Conservation (phyloP, 2,888 invertebrate genomes). For the Drosophila koepferae region DNA sequence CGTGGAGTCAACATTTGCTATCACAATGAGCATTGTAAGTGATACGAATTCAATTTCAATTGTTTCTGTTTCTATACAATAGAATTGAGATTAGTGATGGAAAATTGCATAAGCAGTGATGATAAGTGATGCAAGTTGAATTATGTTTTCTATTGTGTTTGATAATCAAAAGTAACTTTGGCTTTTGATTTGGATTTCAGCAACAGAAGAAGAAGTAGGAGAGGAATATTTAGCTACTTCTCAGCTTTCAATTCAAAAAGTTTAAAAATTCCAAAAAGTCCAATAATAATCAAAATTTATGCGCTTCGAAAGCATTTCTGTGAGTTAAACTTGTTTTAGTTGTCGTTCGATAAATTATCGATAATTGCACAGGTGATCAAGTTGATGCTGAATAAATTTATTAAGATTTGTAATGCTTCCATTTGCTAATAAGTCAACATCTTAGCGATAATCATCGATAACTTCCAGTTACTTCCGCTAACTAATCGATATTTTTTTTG, state of each 20-base stretch:
- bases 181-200: no score
- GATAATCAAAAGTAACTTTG: no score
- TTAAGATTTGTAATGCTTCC: fast-evolving
- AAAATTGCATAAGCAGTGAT: conserved; percentile 11
- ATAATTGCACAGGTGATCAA: neutral
- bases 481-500: no score
- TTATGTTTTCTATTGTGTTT: no score
- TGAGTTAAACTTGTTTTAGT: neutral
- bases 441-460: neutral
- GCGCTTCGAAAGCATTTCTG: no score
- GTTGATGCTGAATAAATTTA: neutral
- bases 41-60: conserved; percentile 6
- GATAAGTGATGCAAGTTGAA: neutral
- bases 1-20: conserved; percentile 90
- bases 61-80: neutral
- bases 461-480: neutral
- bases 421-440: neutral
- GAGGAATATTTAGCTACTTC: no score
- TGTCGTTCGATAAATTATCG: neutral
- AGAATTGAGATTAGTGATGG: conserved; percentile 2
- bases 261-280: no score
- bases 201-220: no score
- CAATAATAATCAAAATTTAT: no score
- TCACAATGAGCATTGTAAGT: conserved; percentile 91
- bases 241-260: no score